Evolutionary conservation across 1,140 invertebrate species (phyloP).

Genomic region (Propsilocerus akamusi): DNA sequence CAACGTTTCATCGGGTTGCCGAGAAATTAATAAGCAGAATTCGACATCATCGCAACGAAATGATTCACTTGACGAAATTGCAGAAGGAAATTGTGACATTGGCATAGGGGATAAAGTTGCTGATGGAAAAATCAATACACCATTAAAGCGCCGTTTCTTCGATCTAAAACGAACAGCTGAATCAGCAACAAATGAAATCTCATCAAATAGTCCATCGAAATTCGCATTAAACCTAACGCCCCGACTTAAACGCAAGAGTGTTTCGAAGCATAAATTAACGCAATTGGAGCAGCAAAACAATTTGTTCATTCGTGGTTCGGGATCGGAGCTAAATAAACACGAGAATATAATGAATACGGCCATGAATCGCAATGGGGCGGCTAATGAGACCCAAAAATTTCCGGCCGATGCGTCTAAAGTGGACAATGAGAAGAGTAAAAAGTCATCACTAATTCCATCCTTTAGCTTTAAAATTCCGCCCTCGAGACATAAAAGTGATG

Average conservation of each 20-base stretch:
- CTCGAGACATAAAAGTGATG: too few species aligned
- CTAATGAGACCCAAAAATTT: neutral
- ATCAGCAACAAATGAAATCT: neutral
- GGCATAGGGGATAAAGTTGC: neutral
- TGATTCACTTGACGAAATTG: neutral
- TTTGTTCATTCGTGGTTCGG: neutral
- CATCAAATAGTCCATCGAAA: neutral
- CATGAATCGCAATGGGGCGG: neutral
- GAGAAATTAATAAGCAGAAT: neutral
- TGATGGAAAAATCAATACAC: slow-evolving; percentile 1
- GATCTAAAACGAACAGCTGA: neutral
- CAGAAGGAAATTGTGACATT: neutral
- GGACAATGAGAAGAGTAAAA: neutral
- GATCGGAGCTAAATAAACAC: neutral
- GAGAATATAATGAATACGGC: neutral
- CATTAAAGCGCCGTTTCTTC: neutral
- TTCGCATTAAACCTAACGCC: neutral
- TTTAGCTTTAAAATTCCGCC: neutral
- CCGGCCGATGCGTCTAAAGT: neutral
- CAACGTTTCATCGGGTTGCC: too few species aligned
- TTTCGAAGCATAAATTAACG: neutral
- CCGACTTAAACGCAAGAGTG: neutral
- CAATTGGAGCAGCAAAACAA: neutral
- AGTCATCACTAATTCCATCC: neutral
- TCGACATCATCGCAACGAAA: neutral